Conservation (phyloP, 1,140 invertebrate genomes). For the Drosophila novamexicana region DNA sequence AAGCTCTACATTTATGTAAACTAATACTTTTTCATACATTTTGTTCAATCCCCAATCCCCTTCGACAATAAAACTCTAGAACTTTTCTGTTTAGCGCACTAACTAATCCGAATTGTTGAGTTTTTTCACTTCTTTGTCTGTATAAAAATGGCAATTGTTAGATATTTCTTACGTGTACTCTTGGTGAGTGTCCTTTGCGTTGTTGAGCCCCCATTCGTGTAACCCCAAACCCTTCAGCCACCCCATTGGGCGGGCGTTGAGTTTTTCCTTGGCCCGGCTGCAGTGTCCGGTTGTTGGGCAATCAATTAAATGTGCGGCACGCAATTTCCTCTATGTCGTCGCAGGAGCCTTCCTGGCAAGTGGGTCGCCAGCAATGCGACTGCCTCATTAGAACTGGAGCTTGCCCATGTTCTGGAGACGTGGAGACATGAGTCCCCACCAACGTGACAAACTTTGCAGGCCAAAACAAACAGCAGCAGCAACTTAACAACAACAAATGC, state of each 20-base stretch:
- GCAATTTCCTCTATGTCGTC: slow-evolving; percentile 54
- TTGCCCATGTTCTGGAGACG: slow-evolving; percentile 3
- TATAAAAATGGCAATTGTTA: slow-evolving; percentile 38
- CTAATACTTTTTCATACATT: too few species aligned
- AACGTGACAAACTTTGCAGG: slow-evolving; percentile 67
- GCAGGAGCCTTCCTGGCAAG: slow-evolving; percentile 13
- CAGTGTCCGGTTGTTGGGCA: slow-evolving; percentile 43
- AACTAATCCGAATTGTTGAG: not conserved
- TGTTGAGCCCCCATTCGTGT: not conserved
- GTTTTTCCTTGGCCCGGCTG: slow-evolving; percentile 7
- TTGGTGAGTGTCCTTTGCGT: slow-evolving; percentile 3
- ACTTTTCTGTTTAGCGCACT: not conserved
- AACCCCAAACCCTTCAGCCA: not conserved
- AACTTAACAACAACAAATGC: not conserved
- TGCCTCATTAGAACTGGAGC: slow-evolving; percentile 51
- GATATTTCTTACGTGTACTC: slow-evolving; percentile 20
- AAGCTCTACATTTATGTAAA: too few species aligned
- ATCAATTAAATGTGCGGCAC: slow-evolving; percentile 53
- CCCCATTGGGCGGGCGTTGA: not conserved
- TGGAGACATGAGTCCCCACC: slow-evolving; percentile 5
- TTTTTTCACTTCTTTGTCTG: slow-evolving; percentile 8
- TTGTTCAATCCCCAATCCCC: too few species aligned
- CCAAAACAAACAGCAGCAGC: slow-evolving; percentile 21
- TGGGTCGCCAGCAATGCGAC: slow-evolving; percentile 17
- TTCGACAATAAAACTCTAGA: too few species aligned